phyloP scores from a whole-genome alignment of 2,113 vertebrate species.

The Platanista minor region DNA sequence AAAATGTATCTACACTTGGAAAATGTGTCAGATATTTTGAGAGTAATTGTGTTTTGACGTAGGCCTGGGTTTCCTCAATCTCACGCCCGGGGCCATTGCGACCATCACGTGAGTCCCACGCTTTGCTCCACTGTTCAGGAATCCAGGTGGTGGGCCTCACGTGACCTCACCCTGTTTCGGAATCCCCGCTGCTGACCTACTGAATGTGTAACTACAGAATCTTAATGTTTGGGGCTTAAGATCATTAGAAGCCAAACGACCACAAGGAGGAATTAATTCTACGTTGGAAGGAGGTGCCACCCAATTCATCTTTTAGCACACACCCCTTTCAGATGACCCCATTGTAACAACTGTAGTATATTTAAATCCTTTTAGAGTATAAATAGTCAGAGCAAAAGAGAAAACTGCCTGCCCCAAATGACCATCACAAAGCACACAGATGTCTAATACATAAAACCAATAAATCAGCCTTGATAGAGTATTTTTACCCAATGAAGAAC shows the following conservation, averaged over 20 bases:
- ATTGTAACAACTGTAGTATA: neutral
- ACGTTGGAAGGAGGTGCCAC: neutral
- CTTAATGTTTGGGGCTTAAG: neutral
- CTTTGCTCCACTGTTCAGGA: neutral
- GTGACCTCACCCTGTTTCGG: neutral
- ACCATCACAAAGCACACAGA: neutral
- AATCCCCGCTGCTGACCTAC: neutral
- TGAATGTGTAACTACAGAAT: neutral
- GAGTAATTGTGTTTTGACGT: neutral
- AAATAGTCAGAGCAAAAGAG: neutral
- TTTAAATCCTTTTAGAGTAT: neutral
- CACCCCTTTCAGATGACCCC: neutral
- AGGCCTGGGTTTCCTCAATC: neutral
- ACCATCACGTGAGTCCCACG: neutral
- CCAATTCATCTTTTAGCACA: neutral
- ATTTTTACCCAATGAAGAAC: neutral
- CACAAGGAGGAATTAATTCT: neutral
- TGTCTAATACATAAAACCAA: neutral
- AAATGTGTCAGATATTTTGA: conserved; percentile 11
- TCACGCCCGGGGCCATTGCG: rapidly evolving
- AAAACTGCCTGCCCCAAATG: neutral
- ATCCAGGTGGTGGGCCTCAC: neutral
- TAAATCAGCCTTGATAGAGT: neutral
- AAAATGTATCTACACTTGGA: neutral
- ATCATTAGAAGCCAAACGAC: neutral